Conservation (phyloP, 2,113 vertebrate genomes). For the Prionailurus viverrinus region DNA sequence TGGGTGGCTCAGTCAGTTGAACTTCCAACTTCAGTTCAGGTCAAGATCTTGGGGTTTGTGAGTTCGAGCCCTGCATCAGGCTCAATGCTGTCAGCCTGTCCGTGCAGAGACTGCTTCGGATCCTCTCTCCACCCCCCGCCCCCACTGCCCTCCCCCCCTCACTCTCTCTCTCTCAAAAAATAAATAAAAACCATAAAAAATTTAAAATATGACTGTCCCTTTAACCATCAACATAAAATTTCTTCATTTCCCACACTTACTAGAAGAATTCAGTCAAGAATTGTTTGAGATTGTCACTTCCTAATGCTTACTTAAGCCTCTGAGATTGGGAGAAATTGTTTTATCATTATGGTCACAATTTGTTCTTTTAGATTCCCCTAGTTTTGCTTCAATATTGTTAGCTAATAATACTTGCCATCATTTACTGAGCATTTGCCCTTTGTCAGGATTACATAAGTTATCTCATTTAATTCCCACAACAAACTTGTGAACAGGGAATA, state of each 20-base stretch:
- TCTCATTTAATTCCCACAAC: not conserved
- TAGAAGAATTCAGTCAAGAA: constrained; percentile 6
- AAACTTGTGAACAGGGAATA: not conserved
- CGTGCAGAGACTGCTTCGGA: no score
- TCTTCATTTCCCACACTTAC: not conserved
- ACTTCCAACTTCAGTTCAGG: no score
- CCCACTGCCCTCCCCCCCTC: no score
- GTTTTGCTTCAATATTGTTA: not conserved
- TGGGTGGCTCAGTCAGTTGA: no score
- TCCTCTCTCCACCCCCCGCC: no score
- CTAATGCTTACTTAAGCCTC: not conserved
- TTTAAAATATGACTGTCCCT: not conserved
- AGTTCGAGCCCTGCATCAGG: no score
- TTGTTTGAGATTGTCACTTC: not conserved
- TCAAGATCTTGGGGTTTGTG: no score
- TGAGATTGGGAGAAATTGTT: not conserved
- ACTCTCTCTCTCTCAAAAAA: no score
- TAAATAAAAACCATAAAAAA: not conserved
- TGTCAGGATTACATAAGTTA: not conserved
- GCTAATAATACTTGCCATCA: not conserved
- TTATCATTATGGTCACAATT: not conserved
- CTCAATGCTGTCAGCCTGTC: no score
- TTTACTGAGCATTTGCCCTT: not conserved
- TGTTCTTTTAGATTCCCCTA: not conserved
- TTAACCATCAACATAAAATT: not conserved